Evolutionary conservation across 2,888 invertebrate genomes (phyloP).

Genomic region (Drosophila percnosoma): DNA sequence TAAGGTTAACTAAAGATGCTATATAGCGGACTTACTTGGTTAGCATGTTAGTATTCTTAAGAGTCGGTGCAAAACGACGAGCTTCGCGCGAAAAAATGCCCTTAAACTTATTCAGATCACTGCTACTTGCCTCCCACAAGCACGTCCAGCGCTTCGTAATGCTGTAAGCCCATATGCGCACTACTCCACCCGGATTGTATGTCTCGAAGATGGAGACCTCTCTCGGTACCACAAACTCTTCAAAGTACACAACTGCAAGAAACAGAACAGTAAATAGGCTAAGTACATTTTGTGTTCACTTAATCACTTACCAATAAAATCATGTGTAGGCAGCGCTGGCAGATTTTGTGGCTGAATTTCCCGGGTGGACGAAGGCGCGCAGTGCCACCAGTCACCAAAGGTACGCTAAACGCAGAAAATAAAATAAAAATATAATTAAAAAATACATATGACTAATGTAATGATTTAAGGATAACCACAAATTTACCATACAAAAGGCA

Average conservation of each 20-base stretch:
- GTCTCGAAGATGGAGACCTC: slow-evolving; percentile 92
- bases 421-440: neutral
- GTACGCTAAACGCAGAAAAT: slow-evolving; percentile 87
- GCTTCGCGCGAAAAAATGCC: slow-evolving; percentile 86
- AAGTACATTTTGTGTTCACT: neutral
- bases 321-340: slow-evolving; percentile 89
- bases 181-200: slow-evolving; percentile 93
- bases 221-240: slow-evolving; percentile 83
- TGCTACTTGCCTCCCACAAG: slow-evolving; percentile 89
- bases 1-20: neutral
- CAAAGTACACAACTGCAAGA: slow-evolving; percentile 82
- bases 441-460: neutral
- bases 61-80: slow-evolving; percentile 91
- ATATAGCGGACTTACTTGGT: slow-evolving; percentile 85
- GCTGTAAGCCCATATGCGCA: slow-evolving; percentile 90
- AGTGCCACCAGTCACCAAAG: slow-evolving; percentile 94
- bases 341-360: slow-evolving; percentile 91
- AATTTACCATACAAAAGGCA: slow-evolving; percentile 93
- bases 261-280: neutral
- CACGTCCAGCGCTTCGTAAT: slow-evolving; percentile 88
- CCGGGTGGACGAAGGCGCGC: slow-evolving; percentile 89
- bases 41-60: slow-evolving; percentile 86
- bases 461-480: neutral
- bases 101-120: slow-evolving; percentile 41
- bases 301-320: slow-evolving; percentile 89